Evolutionary conservation across 2,113 vertebrate species (phyloP), one percentile per base, ranked within the genome.

Genomic region (Montifringilla adamsi): DNA sequence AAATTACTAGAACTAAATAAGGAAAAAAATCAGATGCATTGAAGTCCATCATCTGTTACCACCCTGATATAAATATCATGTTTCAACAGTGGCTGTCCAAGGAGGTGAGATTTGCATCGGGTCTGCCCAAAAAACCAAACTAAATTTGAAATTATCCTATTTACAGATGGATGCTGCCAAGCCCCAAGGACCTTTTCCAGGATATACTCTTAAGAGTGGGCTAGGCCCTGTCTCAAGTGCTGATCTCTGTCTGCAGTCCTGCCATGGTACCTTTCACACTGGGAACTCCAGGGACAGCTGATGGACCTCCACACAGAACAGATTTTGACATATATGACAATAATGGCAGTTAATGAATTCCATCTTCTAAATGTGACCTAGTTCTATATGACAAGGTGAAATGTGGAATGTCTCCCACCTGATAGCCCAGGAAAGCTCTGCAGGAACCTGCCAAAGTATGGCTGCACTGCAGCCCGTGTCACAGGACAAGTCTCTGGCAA

Each of bases 251-350:
- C 28, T 37, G 37, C 52, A 89, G 64, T 35, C 35, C 43, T 84
- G 35, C 43, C 9, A 52, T 70, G 33, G 43, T 19, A 70, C 21
- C 27, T 84, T 74, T 59, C 35, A 69, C 8, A 4, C 19, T 13
- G 13, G 31, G 46, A 88, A 62, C 43, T 67, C 60, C 43, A 68
- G 46, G 22, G 44, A 20, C 37, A 75, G 53, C 6, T 56, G 53
- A 73, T 0, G 7, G 28, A 82, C 24, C 18, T 50, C 58, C 27
- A 60, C 0, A 0, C 23, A 77, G 31, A 53, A n/a, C 3, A 1
- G 43, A 76, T 15, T 84, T 50, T 1, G 5, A 79, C 35, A 37
- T 19, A 18, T 6, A 67, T 1, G 4, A 55, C 53, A 73, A 35
- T 13, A 58, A 68, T 1, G 6, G 27, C 63, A 70, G 30, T n/a